phyloP scores from a whole-genome alignment of 2,888 invertebrate species.

The Limnephilus auricula region DNA sequence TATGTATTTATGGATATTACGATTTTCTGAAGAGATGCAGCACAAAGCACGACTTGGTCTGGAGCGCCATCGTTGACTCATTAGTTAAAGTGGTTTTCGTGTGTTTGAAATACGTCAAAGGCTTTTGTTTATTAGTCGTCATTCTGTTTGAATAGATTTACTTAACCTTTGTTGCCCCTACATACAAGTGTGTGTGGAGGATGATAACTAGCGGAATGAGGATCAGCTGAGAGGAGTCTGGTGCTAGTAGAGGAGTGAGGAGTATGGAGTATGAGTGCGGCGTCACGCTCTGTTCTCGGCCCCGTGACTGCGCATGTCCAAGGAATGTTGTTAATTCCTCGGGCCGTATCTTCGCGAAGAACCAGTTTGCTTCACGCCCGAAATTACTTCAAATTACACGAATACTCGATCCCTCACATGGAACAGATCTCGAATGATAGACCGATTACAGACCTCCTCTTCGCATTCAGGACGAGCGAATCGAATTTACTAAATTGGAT shows the following conservation, averaged over 20 bases:
- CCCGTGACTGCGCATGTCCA: conserved; percentile 44
- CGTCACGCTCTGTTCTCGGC: conserved; percentile 17
- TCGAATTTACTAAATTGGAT: conserved; percentile 48
- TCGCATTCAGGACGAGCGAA: conserved; percentile 29
- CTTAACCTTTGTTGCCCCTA: not conserved
- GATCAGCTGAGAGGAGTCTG: not conserved
- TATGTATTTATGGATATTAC: not conserved
- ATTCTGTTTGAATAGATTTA: not conserved
- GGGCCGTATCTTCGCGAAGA: conserved; percentile 57
- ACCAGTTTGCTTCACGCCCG: conserved; percentile 65
- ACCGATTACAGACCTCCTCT: conserved; percentile 47
- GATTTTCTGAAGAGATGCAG: not conserved
- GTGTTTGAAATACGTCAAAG: too few species aligned
- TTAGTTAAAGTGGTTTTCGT: too few species aligned
- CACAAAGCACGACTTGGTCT: not conserved
- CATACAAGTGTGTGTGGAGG: not conserved
- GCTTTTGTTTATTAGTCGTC: not conserved
- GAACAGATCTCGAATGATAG: conserved; percentile 43
- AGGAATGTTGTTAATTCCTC: conserved; percentile 64
- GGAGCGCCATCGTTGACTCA: not conserved
- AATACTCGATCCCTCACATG: conserved; percentile 55
- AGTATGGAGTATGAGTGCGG: not conserved
- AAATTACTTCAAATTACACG: conserved; percentile 64
- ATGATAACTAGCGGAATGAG: not conserved
- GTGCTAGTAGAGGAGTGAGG: not conserved